phyloP scores from a whole-genome alignment of 2,888 invertebrate species.

The Amblyjoppa proteus region DNA sequence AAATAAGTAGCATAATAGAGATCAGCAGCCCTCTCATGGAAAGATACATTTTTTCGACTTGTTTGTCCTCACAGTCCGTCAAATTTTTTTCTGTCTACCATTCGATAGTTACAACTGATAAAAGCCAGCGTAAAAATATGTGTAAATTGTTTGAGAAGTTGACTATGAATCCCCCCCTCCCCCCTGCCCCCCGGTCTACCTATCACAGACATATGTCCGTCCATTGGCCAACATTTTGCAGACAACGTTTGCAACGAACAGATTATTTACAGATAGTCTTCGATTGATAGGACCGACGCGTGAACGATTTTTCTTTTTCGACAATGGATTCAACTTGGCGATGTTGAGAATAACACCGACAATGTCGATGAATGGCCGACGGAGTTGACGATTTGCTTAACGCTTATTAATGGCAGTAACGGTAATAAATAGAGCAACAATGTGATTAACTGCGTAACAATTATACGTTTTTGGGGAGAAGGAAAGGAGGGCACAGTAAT shows the following conservation, averaged over 20 bases:
- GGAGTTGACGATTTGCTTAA: slow-evolving; percentile 63
- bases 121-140: slow-evolving; percentile 53
- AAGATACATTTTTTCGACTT: slow-evolving; percentile 71
- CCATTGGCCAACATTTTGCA: slow-evolving; percentile 60
- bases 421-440: slow-evolving; percentile 78
- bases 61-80: slow-evolving; percentile 57
- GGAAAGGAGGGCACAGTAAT: slow-evolving; percentile 60
- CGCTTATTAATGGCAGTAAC: slow-evolving; percentile 80
- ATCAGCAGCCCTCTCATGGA: slow-evolving; percentile 26
- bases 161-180: slow-evolving; percentile 53
- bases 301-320: slow-evolving; percentile 23
- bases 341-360: slow-evolving; percentile 41
- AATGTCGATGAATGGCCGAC: slow-evolving; percentile 62
- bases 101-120: slow-evolving; percentile 16
- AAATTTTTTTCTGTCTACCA: slow-evolving; percentile 33
- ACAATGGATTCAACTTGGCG: slow-evolving; percentile 44
- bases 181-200: slow-evolving; percentile 71
- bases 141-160: slow-evolving; percentile 31
- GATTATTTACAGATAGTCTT: slow-evolving; percentile 62
- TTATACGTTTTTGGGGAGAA: slow-evolving; percentile 70
- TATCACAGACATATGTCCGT: slow-evolving; percentile 80
- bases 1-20: slow-evolving; percentile 29
- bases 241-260: slow-evolving; percentile 55
- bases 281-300: slow-evolving; percentile 51
- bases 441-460: slow-evolving; percentile 77